Conservation (phyloP, 1,140 invertebrate genomes). For the Megathymus violae region DNA sequence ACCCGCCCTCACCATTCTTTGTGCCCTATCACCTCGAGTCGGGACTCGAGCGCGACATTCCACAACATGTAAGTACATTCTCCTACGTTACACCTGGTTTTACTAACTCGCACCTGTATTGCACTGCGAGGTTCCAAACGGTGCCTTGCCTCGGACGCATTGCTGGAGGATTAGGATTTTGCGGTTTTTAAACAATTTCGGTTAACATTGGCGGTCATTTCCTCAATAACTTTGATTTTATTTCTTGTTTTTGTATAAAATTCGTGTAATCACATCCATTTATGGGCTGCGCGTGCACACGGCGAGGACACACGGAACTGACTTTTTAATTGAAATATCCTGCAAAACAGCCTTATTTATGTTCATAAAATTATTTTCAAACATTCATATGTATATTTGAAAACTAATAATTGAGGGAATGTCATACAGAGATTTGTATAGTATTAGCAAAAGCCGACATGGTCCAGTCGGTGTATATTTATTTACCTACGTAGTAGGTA, state of each 20-base stretch:
- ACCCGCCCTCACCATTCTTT: too few species aligned
- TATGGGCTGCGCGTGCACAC: slow-evolving; percentile 36
- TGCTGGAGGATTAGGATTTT: slow-evolving; percentile 6
- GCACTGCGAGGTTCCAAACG: background rate
- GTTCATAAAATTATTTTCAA: slow-evolving; percentile 6
- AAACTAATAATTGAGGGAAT: too few species aligned
- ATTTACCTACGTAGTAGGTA: too few species aligned
- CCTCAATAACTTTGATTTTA: slow-evolving; percentile 25
- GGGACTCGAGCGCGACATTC: too few species aligned
- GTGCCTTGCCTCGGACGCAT: background rate
- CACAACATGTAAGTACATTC: too few species aligned
- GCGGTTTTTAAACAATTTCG: slow-evolving; percentile 8
- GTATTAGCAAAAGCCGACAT: too few species aligned
- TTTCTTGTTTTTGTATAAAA: slow-evolving; percentile 33
- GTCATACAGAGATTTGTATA: too few species aligned
- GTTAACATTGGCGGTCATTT: slow-evolving; percentile 32
- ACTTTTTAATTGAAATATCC: slow-evolving; percentile 32
- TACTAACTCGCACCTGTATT: background rate
- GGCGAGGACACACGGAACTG: slow-evolving; percentile 51
- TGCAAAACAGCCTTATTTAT: slow-evolving; percentile 17
- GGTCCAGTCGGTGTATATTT: too few species aligned
- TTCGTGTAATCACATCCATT: slow-evolving; percentile 24
- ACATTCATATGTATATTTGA: too few species aligned
- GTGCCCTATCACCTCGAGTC: too few species aligned
- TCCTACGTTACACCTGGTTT: too few species aligned